Evolutionary conservation across 2,113 vertebrate genomes (phyloP).

Genomic region (Rhinopithecus roxellana): DNA sequence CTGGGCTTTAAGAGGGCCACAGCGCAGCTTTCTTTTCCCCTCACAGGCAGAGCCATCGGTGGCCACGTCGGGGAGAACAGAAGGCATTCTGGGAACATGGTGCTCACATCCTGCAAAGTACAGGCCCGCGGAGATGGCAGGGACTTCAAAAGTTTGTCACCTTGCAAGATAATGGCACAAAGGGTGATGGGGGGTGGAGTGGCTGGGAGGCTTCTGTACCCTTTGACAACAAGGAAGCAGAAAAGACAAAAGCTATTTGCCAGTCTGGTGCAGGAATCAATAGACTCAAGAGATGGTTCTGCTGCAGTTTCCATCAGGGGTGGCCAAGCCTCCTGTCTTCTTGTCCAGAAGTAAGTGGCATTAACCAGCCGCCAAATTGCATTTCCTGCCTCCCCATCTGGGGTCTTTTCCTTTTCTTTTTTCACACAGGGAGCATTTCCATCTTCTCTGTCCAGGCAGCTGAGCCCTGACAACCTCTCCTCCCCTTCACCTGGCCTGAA

Average conservation of each 20-base stretch:
- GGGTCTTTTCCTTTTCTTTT: background rate
- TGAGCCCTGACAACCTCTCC: background rate
- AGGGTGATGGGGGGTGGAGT: background rate
- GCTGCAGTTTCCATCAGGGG: slow-evolving; percentile 38
- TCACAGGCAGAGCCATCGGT: background rate
- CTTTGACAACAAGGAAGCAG: slow-evolving; percentile 47
- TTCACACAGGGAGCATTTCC: background rate
- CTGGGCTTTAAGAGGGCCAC: background rate
- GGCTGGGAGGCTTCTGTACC: slow-evolving; percentile 4
- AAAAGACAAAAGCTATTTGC: slow-evolving; percentile 60
- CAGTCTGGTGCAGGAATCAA: background rate
- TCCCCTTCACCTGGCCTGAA: background rate
- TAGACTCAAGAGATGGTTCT: background rate
- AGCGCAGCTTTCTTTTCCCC: background rate
- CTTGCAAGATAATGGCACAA: slow-evolving; percentile 51
- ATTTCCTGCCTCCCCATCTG: slow-evolving; percentile 13
- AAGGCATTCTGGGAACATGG: slow-evolving; percentile 55
- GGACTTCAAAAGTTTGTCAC: slow-evolving; percentile 51
- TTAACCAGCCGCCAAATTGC: slow-evolving; percentile 39
- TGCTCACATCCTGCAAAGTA: slow-evolving; percentile 3
- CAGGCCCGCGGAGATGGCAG: slow-evolving; percentile 43
- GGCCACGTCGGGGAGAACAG: background rate
- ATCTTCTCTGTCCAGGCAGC: background rate
- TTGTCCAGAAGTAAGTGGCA: slow-evolving; percentile 58
- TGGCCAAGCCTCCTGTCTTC: slow-evolving; percentile 38